A percentile compares a stretch with the other conserved stretches of the same genome.
These are phyloP conservation scores for Loris lydekkerianus DNA, from an alignment of 2,797 vertebrate genomes.

Conservation along the genomic window DNA sequence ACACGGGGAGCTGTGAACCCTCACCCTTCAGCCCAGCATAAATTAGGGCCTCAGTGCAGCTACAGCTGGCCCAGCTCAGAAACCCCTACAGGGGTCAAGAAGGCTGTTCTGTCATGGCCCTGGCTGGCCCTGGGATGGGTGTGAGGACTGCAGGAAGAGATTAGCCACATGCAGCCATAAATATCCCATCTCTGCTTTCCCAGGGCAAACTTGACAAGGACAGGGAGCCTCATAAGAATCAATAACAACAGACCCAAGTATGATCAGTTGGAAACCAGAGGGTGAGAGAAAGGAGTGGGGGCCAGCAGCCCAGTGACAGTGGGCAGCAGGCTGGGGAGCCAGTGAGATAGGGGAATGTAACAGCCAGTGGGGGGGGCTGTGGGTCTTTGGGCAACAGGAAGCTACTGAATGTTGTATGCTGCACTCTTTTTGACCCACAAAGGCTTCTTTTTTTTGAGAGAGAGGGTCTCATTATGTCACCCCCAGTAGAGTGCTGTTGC, in stretches of 20 bases:
- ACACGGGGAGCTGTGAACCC: background rate
- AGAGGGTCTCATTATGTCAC: too few relatives aligned
- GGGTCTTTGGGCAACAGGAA: background rate
- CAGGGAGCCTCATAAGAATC: background rate
- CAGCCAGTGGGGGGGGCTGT: background rate
- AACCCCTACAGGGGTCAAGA: background rate
- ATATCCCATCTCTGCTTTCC: background rate
- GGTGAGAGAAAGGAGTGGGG: background rate
- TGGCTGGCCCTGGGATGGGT: background rate
- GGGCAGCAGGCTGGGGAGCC: background rate
- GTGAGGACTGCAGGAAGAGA: background rate
- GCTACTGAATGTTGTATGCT: background rate
- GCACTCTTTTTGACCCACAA: background rate
- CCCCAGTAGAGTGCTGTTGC: too few relatives aligned
- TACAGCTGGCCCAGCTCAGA: background rate
- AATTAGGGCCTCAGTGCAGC: background rate
- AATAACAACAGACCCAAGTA: background rate
- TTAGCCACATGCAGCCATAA: background rate
- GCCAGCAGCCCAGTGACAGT: background rate
- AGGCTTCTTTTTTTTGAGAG: background rate
- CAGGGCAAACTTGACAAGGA: background rate
- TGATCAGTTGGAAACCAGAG: fast-evolving
- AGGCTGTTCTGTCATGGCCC: fast-evolving
- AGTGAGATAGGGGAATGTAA: background rate
- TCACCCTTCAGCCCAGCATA: too few relatives aligned